Conservation (phyloP, 2,888 invertebrate genomes). For the Melinaea menophilus region DNA sequence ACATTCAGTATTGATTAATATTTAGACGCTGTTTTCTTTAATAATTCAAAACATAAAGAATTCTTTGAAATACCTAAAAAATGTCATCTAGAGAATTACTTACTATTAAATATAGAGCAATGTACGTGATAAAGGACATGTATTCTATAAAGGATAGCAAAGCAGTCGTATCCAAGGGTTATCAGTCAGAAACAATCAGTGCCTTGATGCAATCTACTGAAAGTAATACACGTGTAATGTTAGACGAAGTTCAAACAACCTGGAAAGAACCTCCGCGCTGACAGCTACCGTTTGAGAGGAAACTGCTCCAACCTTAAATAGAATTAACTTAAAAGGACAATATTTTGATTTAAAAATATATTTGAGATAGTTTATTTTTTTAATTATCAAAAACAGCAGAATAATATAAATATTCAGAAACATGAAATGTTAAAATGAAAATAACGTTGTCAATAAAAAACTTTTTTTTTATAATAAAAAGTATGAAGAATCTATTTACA, state of each 20-base stretch:
- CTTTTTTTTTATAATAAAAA: no score
- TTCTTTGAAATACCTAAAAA: no score
- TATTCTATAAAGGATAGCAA: background rate
- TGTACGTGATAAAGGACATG: background rate
- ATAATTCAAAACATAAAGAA: no score
- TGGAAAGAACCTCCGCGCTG: slow-evolving; percentile 37
- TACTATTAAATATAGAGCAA: background rate
- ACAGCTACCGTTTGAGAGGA: slow-evolving; percentile 56
- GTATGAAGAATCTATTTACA: no score
- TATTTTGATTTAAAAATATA: background rate
- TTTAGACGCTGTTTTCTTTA: no score
- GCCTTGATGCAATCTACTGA: slow-evolving; percentile 24
- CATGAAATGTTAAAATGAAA: no score
- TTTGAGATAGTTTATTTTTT: background rate
- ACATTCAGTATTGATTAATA: no score
- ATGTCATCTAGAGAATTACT: background rate
- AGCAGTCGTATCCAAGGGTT: slow-evolving; percentile 7
- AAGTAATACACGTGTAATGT: slow-evolving; percentile 22
- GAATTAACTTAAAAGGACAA: slow-evolving; percentile 20
- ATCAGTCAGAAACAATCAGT: slow-evolving; percentile 22
- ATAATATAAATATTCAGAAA: no score
- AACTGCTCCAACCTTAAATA: slow-evolving; percentile 45
- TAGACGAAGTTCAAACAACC: slow-evolving; percentile 35
- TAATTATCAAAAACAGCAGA: background rate
- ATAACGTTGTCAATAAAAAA: no score